These are phyloP conservation scores for Rostratula benghalensis DNA, from an alignment of 2,113 vertebrate genomes.

Conservation along the genomic window DNA sequence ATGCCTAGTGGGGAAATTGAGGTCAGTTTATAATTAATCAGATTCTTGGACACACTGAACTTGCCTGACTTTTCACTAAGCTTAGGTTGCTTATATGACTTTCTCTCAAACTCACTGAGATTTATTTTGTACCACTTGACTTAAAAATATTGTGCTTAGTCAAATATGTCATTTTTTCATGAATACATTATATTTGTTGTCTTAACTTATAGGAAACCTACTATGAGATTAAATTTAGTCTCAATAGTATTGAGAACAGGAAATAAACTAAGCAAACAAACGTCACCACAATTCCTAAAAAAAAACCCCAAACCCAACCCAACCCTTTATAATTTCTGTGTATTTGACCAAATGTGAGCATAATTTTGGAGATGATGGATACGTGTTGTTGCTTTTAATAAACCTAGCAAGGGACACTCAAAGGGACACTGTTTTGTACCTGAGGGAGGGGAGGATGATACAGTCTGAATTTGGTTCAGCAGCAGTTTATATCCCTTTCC, in stretches of 20 bases:
- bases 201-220: background rate
- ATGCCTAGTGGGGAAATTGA: background rate
- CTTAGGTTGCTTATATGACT: background rate
- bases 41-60: background rate
- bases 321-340: background rate
- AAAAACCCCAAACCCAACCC: background rate
- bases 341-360: background rate
- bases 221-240: background rate
- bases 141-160: background rate
- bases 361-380: background rate
- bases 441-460: background rate
- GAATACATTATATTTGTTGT: background rate
- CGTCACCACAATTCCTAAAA: accelerated
- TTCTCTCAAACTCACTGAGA: background rate
- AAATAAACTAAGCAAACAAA: background rate
- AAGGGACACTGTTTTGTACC: background rate
- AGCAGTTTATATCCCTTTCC: background rate
- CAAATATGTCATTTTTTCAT: background rate
- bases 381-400: background rate
- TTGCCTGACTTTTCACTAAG: background rate
- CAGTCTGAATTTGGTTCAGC: background rate
- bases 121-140: background rate
- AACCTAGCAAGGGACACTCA: background rate
- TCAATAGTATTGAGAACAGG: background rate
- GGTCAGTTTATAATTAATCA: background rate